phyloP scores from a whole-genome alignment of 1,140 invertebrate species.

The Zophobas atratus region DNA sequence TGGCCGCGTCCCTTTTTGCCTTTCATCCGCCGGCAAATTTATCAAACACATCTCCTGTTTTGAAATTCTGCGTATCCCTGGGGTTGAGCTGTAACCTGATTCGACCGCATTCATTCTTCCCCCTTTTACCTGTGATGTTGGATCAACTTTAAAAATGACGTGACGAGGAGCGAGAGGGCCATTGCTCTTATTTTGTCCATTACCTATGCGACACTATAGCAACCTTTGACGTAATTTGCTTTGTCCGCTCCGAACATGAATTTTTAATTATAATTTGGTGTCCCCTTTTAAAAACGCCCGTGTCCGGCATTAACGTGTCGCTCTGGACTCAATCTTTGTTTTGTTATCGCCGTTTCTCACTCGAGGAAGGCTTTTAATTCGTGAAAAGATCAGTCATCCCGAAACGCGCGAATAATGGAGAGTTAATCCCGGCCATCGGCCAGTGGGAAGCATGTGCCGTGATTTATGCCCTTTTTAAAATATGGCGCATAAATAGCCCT shows the following conservation, averaged over 20 bases:
- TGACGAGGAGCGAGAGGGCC: slow-evolving; percentile 27
- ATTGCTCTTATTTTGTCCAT: slow-evolving; percentile 41
- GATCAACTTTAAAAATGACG: slow-evolving; percentile 55
- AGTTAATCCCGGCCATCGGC: slow-evolving; percentile 61
- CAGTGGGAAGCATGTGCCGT: slow-evolving; percentile 54
- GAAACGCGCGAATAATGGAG: slow-evolving; percentile 59
- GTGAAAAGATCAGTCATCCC: slow-evolving; percentile 47
- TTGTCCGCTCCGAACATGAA: slow-evolving; percentile 31
- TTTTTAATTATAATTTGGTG: slow-evolving; percentile 21
- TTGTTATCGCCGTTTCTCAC: slow-evolving; percentile 41
- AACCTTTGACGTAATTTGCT: slow-evolving; percentile 54
- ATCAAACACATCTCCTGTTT: slow-evolving; percentile 23
- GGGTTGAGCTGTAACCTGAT: slow-evolving; percentile 44
- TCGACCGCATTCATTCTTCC: slow-evolving; percentile 47
- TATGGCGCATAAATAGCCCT: slow-evolving; percentile 60
- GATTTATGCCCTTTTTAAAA: slow-evolving; percentile 63
- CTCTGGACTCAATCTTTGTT: slow-evolving; percentile 21
- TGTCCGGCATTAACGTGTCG: slow-evolving; percentile 23
- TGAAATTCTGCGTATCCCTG: slow-evolving; percentile 8
- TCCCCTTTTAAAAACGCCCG: slow-evolving; percentile 20
- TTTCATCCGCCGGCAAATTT: slow-evolving; percentile 4
- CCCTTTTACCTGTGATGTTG: slow-evolving; percentile 54
- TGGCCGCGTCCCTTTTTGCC: background rate
- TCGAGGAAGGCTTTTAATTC: slow-evolving; percentile 44
- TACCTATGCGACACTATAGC: slow-evolving; percentile 48